Evolutionary conservation across 2,888 invertebrate genomes (phyloP).

Genomic region (Fragum fragum): DNA sequence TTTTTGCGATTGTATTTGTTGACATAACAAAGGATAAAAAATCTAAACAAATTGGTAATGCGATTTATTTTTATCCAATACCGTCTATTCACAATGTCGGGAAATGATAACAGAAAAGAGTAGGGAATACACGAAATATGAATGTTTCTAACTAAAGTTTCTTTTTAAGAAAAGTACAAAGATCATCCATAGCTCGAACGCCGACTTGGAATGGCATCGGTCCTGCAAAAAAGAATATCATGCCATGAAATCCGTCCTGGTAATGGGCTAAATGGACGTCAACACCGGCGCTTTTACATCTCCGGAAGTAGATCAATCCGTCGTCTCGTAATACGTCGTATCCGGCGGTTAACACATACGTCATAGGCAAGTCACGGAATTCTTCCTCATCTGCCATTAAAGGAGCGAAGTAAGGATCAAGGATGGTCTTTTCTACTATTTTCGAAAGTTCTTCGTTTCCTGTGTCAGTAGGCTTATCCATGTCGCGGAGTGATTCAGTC

Average conservation of each 20-base stretch:
- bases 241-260: conserved; percentile 77
- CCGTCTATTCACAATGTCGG: too few relatives aligned
- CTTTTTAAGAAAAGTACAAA: conserved; percentile 70
- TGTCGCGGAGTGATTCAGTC: conserved; percentile 64
- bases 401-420: conserved; percentile 83
- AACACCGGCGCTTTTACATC: conserved; percentile 81
- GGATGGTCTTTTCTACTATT: conserved; percentile 67
- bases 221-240: conserved; percentile 76
- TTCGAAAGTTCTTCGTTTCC: conserved; percentile 71
- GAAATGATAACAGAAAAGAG: too few relatives aligned
- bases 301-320: conserved; percentile 84
- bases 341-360: conserved; percentile 85
- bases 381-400: conserved; percentile 81
- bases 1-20: too few relatives aligned
- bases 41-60: too few relatives aligned
- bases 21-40: too few relatives aligned
- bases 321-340: conserved; percentile 87
- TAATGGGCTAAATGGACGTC: conserved; percentile 77
- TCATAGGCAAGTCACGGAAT: conserved; percentile 79
- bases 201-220: conserved; percentile 75
- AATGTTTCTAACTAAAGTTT: conserved; percentile 49
- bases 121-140: neutral
- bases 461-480: conserved; percentile 68
- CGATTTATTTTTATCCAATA: too few relatives aligned
- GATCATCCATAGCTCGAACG: conserved; percentile 71